phyloP scores from a whole-genome alignment of 2,888 invertebrate genomes.

The Lydus trimaculatus region DNA sequence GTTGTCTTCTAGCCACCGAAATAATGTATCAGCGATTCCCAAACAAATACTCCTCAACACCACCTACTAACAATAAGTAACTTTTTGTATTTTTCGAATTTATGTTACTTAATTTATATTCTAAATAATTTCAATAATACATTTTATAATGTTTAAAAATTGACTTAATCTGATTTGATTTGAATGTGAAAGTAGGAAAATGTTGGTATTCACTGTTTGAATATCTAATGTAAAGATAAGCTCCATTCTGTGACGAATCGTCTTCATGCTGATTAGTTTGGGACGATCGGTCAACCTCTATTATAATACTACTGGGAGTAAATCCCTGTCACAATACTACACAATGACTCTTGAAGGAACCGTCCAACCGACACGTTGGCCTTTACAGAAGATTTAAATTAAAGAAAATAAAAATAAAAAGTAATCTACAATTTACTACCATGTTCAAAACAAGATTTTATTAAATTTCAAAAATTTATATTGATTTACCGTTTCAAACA shows the following conservation, averaged over 20 bases:
- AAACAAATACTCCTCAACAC: conserved; percentile 13
- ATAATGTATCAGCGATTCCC: conserved; percentile 16
- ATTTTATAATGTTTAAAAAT: not conserved
- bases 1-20: conserved; percentile 28
- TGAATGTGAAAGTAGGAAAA: conserved; percentile 1
- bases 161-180: not conserved
- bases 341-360: conserved; percentile 36
- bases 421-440: too few species aligned
- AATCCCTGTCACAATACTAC: conserved; percentile 34
- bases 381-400: not conserved
- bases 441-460: too few species aligned
- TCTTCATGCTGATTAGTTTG: conserved; percentile 39
- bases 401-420: not conserved
- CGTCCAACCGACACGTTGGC: conserved; percentile 35
- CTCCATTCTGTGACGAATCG: conserved; percentile 41
- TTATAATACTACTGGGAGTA: conserved; percentile 33
- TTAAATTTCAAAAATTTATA: not conserved
- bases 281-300: conserved; percentile 29
- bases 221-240: conserved; percentile 14
- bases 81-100: not conserved
- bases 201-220: conserved; percentile 32
- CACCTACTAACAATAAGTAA: not conserved
- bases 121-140: not conserved
- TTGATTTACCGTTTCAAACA: too few species aligned
- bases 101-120: not conserved